Conservation (phyloP, 2,113 vertebrate species). For the Aegotheles bennettii region DNA sequence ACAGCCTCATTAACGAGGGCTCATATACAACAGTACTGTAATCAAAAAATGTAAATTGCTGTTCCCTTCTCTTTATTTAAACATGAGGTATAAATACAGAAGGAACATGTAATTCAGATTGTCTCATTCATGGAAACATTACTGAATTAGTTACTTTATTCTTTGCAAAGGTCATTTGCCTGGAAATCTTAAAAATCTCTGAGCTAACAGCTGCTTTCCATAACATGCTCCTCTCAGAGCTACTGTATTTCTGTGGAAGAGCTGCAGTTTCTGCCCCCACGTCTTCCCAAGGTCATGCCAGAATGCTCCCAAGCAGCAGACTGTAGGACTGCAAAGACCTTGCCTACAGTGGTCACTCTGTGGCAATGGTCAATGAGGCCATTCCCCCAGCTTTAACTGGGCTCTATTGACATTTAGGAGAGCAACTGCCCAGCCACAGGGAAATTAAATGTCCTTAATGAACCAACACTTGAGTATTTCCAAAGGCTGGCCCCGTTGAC, state of each 20-base stretch:
- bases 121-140: not conserved
- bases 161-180: not conserved
- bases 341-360: not conserved
- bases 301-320: not conserved
- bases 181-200: not conserved
- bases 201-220: not conserved
- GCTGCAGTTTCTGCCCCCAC: not conserved
- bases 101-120: not conserved
- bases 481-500: not conserved
- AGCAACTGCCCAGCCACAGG: not conserved
- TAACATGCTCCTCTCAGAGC: not conserved
- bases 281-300: fast-evolving
- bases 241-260: not conserved
- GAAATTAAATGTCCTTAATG: not conserved
- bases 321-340: not conserved
- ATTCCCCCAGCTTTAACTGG: not conserved
- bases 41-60: not conserved
- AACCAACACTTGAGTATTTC: not conserved
- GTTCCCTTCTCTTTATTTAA: not conserved
- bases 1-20: not conserved
- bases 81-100: not conserved
- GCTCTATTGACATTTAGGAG: not conserved
- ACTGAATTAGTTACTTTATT: not conserved
- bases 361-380: fast-evolving
- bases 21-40: not conserved